Percentiles rank a stretch among this genome's conserved stretches.
These are phyloP conservation scores for Gymnorhina tibicen DNA, from an alignment of 2,113 vertebrate genomes.

Conservation along the genomic window DNA sequence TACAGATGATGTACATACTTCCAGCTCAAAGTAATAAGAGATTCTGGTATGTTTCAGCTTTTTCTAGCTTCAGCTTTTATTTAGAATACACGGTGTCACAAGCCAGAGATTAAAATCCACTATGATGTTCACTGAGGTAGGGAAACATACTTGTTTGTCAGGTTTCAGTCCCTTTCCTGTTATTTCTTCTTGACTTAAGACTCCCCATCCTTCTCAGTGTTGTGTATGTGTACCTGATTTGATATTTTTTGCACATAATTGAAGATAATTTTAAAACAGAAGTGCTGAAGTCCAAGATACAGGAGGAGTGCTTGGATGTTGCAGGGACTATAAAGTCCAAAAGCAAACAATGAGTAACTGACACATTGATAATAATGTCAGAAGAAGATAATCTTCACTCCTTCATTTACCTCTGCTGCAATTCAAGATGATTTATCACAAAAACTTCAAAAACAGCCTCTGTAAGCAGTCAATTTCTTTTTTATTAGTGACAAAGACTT, in stretches of 20 bases:
- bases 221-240: not conserved
- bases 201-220: not conserved
- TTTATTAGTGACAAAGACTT: not conserved
- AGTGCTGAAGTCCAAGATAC: not conserved
- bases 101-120: not conserved
- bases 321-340: not conserved
- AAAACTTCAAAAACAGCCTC: not conserved
- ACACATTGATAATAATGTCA: not conserved
- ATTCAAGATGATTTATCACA: not conserved
- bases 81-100: accelerated
- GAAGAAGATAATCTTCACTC: not conserved
- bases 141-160: not conserved
- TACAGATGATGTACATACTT: not conserved
- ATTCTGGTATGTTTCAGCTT: not conserved
- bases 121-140: not conserved
- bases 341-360: not conserved
- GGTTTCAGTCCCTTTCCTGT: not conserved
- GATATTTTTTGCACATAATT: not conserved
- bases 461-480: not conserved
- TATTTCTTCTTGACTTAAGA: not conserved
- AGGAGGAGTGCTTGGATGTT: not conserved
- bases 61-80: not conserved
- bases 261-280: not conserved
- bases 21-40: not conserved
- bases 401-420: not conserved